Base-by-base conservation (phyloP, 2,888 invertebrate species). In the Leptothorax acervorum region DNA sequence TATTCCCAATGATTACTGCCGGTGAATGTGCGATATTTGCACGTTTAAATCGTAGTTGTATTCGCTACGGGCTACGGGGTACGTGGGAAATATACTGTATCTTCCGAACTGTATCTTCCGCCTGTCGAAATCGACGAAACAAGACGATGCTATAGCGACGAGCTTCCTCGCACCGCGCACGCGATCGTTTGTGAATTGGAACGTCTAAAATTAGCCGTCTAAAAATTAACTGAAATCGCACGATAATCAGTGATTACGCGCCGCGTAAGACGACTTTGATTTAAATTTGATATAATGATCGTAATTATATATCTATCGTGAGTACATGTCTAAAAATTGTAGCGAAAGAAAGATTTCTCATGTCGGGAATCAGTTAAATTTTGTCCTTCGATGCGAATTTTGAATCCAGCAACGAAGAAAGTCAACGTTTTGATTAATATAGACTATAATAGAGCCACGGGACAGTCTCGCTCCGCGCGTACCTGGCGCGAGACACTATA, bases 71-170 rank as follows among this genome's bases (percentile, higher is more conserved):
- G 42, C n/a, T n/a, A 68, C 53, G 76, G 18, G 15, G 1, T n/a
- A 31, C 48, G 57, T 31, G n/a, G 31, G 39, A 53, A 55, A 11
- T 73, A 11, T 73, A 9, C 28, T 68, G 31, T 15, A 35, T 35
- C 23, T 79, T 78, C 71, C 57, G 55, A 35, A 15, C 28, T 68
- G 31, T 6, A 35, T 45, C 31, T 79, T 78, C 71, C 57, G 55
- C 9, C n/a, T 28, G 45, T 48, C 57, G 48, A 60, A 73, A 81
- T 81, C 79, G 79, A 81, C 79, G 23, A 81, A 81, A 81, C 79
- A 39, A 60, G 23, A 35, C 18, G 48, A n/a, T 73, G 60, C 79
- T 62, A 73, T 73, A 62, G 79, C 79, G 60, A 73, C 73, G 45
- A 39, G 18, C 71, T 57, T 28, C 9, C 55, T 71, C 18, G 18